Evolutionary conservation across 1,140 invertebrate species (phyloP).

Genomic region (Musca domestica): DNA sequence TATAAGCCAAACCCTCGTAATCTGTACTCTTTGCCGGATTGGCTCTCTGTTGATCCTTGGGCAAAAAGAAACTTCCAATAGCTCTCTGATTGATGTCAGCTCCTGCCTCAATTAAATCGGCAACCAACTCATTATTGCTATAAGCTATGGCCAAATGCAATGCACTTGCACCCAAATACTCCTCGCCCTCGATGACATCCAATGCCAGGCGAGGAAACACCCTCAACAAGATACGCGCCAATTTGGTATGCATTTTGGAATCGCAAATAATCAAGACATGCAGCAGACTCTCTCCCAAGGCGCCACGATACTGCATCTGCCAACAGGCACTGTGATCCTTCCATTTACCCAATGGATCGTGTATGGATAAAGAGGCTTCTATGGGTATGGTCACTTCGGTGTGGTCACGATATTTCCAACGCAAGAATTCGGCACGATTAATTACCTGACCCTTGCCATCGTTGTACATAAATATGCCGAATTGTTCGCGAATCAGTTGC

Average conservation of each 20-base stretch:
- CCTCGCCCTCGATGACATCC: conserved; percentile 95
- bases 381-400: conserved; percentile 79
- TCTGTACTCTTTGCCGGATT: conserved; percentile 77
- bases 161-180: conserved; percentile 93
- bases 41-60: conserved; percentile 81
- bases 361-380: conserved; percentile 73
- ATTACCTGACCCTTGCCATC: conserved; percentile 84
- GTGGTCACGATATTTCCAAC: conserved; percentile 89
- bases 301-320: conserved; percentile 94
- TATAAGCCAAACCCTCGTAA: conserved; percentile 92
- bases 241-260: conserved; percentile 66
- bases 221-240: conserved; percentile 86
- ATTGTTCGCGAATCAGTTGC: conserved; percentile 82
- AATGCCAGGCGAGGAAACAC: conserved; percentile 88
- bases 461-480: conserved; percentile 85
- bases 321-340: conserved; percentile 90
- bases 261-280: conserved; percentile 95
- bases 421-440: conserved; percentile 84
- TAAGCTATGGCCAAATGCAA: conserved; percentile 96
- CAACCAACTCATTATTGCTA: conserved; percentile 92
- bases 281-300: conserved; percentile 89
- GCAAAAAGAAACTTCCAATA: conserved; percentile 89
- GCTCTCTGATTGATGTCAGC: conserved; percentile 90
- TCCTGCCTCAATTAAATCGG: conserved; percentile 85
- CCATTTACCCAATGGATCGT: conserved; percentile 84